These are phyloP conservation scores for Neoitamus cyanurus DNA, from an alignment of 2,888 invertebrate genomes.

Conservation along the genomic window DNA sequence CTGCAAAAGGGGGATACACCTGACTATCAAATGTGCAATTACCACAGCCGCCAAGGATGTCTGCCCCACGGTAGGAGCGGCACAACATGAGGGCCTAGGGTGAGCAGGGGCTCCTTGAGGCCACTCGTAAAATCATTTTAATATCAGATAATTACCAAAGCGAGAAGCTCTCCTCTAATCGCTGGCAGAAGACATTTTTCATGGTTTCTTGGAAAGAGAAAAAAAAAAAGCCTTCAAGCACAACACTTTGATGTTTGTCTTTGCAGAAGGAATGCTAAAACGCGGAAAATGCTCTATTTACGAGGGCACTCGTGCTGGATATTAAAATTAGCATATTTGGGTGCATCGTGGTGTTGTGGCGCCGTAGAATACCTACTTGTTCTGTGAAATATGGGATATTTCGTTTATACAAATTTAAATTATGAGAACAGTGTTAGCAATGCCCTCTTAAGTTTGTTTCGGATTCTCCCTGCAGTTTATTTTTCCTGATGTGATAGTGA, in stretches of 20 bases:
- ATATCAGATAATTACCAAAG: slow-evolving; percentile 23
- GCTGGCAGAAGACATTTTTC: slow-evolving; percentile 27
- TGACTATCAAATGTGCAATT: slow-evolving; percentile 23
- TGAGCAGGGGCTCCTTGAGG: not conserved
- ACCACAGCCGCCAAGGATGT: not conserved
- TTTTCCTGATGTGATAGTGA: too few species aligned
- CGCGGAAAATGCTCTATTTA: not conserved
- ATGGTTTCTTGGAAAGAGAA: not conserved
- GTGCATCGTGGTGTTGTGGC: not conserved
- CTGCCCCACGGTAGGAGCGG: not conserved
- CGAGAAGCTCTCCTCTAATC: slow-evolving; percentile 22
- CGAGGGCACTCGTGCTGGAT: not conserved
- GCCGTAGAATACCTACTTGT: not conserved
- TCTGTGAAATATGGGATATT: not conserved
- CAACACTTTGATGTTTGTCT: slow-evolving; percentile 33
- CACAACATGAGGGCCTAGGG: not conserved
- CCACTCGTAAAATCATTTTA: slow-evolving; percentile 21
- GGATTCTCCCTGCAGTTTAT: not conserved
- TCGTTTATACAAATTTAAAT: not conserved
- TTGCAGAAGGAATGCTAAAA: not conserved
- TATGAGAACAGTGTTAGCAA: not conserved
- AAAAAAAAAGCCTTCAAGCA: not conserved
- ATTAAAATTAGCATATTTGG: slow-evolving; percentile 11
- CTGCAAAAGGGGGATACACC: not conserved
- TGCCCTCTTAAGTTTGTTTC: not conserved